These are phyloP conservation scores for Melitaea athalia DNA, from an alignment of 2,888 invertebrate genomes.

Conservation along the genomic window DNA sequence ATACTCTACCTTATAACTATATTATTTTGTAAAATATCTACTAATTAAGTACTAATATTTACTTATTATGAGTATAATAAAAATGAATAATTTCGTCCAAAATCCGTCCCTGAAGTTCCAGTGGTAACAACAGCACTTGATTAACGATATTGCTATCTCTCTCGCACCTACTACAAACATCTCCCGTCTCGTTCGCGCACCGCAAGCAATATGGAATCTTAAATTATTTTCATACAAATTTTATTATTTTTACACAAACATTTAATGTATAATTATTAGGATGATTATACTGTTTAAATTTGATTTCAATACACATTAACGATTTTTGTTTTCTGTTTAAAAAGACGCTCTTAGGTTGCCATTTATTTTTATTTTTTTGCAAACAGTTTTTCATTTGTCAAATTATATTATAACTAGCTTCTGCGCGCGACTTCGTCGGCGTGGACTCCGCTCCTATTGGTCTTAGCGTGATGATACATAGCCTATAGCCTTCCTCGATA, in stretches of 20 bases:
- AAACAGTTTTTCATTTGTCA: too few species aligned
- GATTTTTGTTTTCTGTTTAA: too few species aligned
- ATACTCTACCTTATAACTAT: too few species aligned
- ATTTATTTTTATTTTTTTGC: neutral
- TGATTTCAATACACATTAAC: neutral
- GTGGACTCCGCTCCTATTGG: too few species aligned
- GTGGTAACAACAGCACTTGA: conserved; percentile 61
- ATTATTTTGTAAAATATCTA: too few species aligned
- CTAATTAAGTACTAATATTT: neutral
- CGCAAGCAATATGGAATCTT: conserved; percentile 36
- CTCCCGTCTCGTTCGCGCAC: conserved; percentile 45
- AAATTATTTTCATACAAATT: conserved; percentile 25
- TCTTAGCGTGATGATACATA: too few species aligned
- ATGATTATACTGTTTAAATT: neutral
- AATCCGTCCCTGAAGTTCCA: conserved; percentile 47
- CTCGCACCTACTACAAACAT: conserved; percentile 22
- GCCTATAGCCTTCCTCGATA: too few species aligned
- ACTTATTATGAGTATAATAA: neutral
- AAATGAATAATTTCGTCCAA: neutral
- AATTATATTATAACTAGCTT: too few species aligned
- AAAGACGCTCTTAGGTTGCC: neutral
- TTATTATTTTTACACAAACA: conserved; percentile 7
- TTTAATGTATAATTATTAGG: neutral
- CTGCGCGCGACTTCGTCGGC: too few species aligned
- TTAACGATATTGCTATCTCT: conserved; percentile 56